Evolutionary conservation across 2,797 vertebrate species (phyloP).

Genomic region (Knipowitschia caucasica): DNA sequence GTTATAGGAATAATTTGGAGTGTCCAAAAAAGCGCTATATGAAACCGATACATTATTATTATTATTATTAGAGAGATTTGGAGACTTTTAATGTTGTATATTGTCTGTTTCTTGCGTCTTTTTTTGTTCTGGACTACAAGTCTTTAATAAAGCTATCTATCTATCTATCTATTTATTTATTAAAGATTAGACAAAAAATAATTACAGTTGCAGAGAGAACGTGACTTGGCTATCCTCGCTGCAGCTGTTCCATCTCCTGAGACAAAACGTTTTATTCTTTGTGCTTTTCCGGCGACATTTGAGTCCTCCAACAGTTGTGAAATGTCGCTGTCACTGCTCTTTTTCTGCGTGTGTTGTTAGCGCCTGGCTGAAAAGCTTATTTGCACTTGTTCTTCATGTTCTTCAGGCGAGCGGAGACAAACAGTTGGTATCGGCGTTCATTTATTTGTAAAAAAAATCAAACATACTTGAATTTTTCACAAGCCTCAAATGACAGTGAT

Average conservation of each 20-base stretch:
- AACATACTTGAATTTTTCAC: neutral
- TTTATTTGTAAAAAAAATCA: conserved; percentile 6
- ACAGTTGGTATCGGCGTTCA: neutral
- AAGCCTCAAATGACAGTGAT: neutral
- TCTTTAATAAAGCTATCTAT: too few species aligned
- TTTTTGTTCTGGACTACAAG: too few species aligned
- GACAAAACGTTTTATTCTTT: neutral
- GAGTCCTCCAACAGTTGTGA: neutral
- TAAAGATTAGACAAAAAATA: too few species aligned
- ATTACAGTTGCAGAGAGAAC: neutral
- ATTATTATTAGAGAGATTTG: too few species aligned
- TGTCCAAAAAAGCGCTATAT: too few species aligned
- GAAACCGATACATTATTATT: too few species aligned
- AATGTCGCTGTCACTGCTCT: neutral
- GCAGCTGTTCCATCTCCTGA: too few species aligned
- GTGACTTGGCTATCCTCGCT: neutral
- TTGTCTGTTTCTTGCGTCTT: too few species aligned
- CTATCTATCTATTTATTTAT: too few species aligned
- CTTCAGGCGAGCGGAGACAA: neutral
- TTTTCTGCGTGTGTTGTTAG: neutral
- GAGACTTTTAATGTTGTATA: too few species aligned
- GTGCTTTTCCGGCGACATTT: neutral
- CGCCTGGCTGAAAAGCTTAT: neutral
- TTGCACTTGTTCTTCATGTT: neutral
- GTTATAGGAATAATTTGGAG: too few species aligned